These are phyloP conservation scores for Noctuana brunneofusca DNA, from an alignment of 2,888 invertebrate genomes.

Conservation along the genomic window DNA sequence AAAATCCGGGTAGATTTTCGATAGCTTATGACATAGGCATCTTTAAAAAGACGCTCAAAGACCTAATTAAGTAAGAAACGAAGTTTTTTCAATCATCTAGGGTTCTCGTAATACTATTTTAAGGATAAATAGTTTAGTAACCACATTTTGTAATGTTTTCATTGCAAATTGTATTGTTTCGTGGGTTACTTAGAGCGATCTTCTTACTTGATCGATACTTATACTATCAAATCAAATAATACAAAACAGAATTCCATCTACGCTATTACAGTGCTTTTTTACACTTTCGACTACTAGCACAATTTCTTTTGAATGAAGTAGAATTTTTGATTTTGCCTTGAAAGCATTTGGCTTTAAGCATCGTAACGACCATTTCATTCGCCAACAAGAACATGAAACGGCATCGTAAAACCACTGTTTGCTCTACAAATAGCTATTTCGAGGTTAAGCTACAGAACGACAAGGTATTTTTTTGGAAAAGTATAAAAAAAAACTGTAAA, in stretches of 20 bases:
- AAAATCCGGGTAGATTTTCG: not conserved
- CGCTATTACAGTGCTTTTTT: not conserved
- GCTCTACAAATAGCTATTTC: conserved; percentile 25
- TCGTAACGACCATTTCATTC: conserved; percentile 22
- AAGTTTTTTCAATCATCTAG: not conserved
- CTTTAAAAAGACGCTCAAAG: not conserved
- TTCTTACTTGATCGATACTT: no score
- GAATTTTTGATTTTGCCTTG: conserved; percentile 10
- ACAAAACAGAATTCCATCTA: not conserved
- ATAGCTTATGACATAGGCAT: not conserved
- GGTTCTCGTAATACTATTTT: no score
- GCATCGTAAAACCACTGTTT: conserved; percentile 29
- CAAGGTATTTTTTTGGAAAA: not conserved
- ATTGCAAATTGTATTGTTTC: no score
- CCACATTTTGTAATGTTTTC: no score
- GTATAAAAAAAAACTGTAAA: not conserved
- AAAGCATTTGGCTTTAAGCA: conserved; percentile 21
- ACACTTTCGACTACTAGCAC: not conserved
- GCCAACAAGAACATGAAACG: conserved; percentile 23
- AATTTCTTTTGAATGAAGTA: conserved; percentile 6
- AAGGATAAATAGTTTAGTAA: no score
- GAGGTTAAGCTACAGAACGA: conserved; percentile 24
- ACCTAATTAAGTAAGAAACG: not conserved
- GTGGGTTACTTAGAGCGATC: no score
- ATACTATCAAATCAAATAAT: no score